Conservation (phyloP, 2,797 vertebrate species). For the Poecilia gillii region DNA sequence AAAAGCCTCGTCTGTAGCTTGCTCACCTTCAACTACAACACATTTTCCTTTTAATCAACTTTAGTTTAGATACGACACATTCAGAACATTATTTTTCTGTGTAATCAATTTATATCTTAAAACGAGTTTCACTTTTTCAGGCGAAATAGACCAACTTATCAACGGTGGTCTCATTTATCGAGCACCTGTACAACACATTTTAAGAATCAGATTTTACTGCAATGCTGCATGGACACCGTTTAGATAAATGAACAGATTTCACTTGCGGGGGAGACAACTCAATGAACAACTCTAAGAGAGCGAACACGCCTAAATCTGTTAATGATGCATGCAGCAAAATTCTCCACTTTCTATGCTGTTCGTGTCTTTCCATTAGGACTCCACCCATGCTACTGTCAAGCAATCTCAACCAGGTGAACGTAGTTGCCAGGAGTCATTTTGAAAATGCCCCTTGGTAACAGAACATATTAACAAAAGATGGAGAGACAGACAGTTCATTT, state of each 20-base stretch:
- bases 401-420: slow-evolving; percentile 6
- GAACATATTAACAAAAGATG: slow-evolving; percentile 6
- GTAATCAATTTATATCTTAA: background rate
- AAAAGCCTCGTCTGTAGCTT: background rate
- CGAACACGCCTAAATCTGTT: background rate
- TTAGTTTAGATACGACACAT: background rate
- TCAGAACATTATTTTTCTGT: background rate
- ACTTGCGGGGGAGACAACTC: background rate
- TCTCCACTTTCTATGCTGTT: background rate
- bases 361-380: background rate
- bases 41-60: background rate
- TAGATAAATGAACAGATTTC: background rate
- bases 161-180: background rate
- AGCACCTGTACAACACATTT: background rate
- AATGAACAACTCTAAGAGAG: background rate
- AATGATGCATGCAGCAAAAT: background rate
- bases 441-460: slow-evolving; percentile 11
- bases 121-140: background rate
- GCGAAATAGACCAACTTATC: background rate
- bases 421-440: background rate
- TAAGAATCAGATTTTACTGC: background rate
- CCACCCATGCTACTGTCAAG: background rate
- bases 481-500: slow-evolving; percentile 29
- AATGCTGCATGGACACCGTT: background rate
- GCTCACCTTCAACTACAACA: background rate